Conservation (phyloP, 2,797 vertebrate genomes). For the Enteromius trimaculatus region DNA sequence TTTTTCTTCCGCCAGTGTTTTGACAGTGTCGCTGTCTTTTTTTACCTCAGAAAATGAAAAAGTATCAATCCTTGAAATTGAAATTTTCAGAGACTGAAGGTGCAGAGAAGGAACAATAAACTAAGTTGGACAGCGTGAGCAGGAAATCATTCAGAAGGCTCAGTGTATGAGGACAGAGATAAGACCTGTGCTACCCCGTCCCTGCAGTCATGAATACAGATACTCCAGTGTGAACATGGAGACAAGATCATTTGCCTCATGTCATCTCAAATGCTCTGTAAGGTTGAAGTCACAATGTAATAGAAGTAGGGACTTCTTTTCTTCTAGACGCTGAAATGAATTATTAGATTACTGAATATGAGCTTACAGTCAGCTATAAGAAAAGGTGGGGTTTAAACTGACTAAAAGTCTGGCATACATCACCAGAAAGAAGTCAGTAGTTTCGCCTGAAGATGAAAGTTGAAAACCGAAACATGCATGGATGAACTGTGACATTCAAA, state of each 20-base stretch:
- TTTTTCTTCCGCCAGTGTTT: slow-evolving; percentile 36
- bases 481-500: not conserved
- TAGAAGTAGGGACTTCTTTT: not conserved
- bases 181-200: slow-evolving; percentile 16
- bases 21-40: slow-evolving; percentile 36
- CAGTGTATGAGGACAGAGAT: slow-evolving; percentile 34
- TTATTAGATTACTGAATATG: not conserved
- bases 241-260: not conserved
- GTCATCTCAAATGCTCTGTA: not conserved
- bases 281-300: not conserved
- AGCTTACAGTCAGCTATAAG: not conserved
- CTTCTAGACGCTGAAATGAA: not conserved
- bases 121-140: slow-evolving; percentile 32
- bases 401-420: not conserved
- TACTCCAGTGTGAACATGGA: slow-evolving; percentile 4
- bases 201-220: slow-evolving; percentile 38
- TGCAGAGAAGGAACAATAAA: slow-evolving; percentile 43
- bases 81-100: slow-evolving; percentile 47
- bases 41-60: slow-evolving; percentile 41
- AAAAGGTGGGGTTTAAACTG: not conserved
- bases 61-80: slow-evolving; percentile 54
- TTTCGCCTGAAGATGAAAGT: not conserved
- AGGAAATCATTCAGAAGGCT: slow-evolving; percentile 43
- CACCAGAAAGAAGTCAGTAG: not conserved
- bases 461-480: not conserved